Percentiles rank a stretch among this genome's conserved stretches.
phyloP scores from a whole-genome alignment of 2,888 invertebrate species.

The Leptothorax acervorum region DNA sequence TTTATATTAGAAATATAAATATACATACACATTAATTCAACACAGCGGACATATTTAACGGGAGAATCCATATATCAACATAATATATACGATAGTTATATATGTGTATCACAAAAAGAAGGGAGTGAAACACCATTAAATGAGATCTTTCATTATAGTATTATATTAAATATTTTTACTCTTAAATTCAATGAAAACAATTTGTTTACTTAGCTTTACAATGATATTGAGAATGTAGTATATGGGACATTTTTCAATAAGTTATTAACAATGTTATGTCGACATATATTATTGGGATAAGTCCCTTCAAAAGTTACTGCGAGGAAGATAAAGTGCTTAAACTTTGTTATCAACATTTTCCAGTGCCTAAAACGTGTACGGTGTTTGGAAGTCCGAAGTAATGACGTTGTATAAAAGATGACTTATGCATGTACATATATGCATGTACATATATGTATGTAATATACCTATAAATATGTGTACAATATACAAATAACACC shows the following conservation, averaged over 20 bases:
- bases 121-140: not conserved
- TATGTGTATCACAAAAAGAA: not conserved
- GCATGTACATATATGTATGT: not conserved
- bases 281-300: not conserved
- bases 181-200: constrained; percentile 5
- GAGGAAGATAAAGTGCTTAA: constrained; percentile 7
- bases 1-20: constrained; percentile 13
- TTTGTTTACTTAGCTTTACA: not conserved
- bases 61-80: not conserved
- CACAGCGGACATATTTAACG: not conserved
- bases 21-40: not conserved
- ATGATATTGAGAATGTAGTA: not conserved
- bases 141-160: constrained; percentile 22
- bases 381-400: constrained; percentile 19
- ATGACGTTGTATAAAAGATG: constrained; percentile 2
- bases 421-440: constrained; percentile 3
- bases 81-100: not conserved
- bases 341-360: constrained; percentile 15
- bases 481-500: not conserved
- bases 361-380: constrained; percentile 18
- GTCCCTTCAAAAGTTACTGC: not conserved
- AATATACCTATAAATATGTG: not conserved
- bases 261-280: not conserved
- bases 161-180: constrained; percentile 25
- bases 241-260: not conserved